A percentile compares a stretch with the other conserved stretches of the same genome.
Evolutionary conservation across 1,140 invertebrate species (phyloP).

Genomic region (Trichonephila clavipes): DNA sequence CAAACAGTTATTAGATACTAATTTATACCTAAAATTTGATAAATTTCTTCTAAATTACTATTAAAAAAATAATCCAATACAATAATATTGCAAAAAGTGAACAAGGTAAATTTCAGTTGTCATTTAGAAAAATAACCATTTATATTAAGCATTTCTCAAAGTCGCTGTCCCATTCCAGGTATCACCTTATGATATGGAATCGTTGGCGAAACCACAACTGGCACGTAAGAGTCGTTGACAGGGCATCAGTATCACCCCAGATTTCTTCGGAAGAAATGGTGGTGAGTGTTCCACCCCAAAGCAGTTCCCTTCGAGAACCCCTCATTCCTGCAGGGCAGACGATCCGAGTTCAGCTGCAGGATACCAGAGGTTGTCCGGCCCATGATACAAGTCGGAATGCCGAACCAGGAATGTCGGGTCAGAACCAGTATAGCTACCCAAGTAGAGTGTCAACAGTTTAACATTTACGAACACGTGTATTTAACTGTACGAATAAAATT

Average conservation of each 20-base stretch:
- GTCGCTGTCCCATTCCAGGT: neutral
- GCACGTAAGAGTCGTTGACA: constrained; percentile 42
- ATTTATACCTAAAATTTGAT: no score
- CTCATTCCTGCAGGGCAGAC: neutral
- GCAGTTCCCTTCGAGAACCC: constrained; percentile 3
- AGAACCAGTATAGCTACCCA: neutral
- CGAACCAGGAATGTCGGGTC: neutral
- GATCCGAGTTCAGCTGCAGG: neutral
- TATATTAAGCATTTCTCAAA: no score
- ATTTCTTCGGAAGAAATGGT: neutral
- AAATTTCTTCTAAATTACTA: no score
- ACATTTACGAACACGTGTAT: neutral
- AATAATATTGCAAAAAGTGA: no score
- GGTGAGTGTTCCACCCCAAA: constrained; percentile 14
- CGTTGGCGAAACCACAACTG: constrained; percentile 56
- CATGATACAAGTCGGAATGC: neutral
- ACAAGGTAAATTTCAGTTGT: no score
- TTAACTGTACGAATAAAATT: neutral
- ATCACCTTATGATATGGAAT: constrained; percentile 56
- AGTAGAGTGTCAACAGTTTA: neutral
- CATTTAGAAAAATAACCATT: no score
- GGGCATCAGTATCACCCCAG: neutral
- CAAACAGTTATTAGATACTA: no score
- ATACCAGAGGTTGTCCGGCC: neutral
- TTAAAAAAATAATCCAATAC: no score